Evolutionary conservation across 2,888 invertebrate species (phyloP).

Genomic region (Pocota personata): DNA sequence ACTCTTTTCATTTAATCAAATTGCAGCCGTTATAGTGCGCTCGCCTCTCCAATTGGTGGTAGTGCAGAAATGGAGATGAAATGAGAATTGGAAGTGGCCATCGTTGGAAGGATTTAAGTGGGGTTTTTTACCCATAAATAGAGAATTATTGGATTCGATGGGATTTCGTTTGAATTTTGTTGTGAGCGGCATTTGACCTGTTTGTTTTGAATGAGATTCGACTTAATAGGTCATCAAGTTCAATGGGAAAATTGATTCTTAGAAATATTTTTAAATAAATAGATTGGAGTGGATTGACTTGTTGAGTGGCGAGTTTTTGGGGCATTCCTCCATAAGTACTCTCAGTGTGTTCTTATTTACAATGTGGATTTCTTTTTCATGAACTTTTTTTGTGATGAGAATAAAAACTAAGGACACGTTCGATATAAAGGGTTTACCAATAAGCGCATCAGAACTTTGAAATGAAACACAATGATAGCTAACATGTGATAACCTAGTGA

Average conservation of each 20-base stretch:
- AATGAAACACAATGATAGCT: no score
- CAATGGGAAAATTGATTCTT: not conserved
- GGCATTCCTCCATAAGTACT: no score
- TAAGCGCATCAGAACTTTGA: no score
- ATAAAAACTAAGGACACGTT: no score
- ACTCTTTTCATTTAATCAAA: constrained; percentile 53
- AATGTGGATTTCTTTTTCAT: no score
- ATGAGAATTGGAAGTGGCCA: constrained; percentile 27
- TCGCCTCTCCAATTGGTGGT: constrained; percentile 14
- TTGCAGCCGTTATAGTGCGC: constrained; percentile 10
- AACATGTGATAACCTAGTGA: no score
- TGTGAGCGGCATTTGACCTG: not conserved
- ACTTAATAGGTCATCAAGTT: not conserved
- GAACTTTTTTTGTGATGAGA: no score
- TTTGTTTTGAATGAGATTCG: not conserved
- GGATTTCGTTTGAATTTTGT: not conserved
- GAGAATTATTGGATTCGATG: not conserved
- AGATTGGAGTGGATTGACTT: not conserved
- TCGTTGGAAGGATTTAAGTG: not conserved
- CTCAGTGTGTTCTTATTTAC: no score
- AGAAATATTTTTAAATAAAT: not conserved
- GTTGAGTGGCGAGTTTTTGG: not conserved
- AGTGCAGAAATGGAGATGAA: constrained; percentile 13
- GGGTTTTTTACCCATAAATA: not conserved
- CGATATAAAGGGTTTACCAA: no score